Base-by-base conservation (phyloP, 1,140 invertebrate genomes). In the Lasioglossum baleicum region DNA sequence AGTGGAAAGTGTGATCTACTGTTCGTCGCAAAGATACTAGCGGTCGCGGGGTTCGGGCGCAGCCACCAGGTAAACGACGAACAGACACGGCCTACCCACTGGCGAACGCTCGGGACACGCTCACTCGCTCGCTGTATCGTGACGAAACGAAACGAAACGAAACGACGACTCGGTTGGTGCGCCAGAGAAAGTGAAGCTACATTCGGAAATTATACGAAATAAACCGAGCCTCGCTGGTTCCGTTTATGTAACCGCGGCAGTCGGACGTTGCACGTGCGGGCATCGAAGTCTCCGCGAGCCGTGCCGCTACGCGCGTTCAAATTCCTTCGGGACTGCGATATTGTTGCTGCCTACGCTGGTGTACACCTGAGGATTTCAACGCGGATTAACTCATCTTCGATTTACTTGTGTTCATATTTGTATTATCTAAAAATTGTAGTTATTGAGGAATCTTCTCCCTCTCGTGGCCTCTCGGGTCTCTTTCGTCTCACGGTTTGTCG, bases 281-380 rank as follows among this genome's bases (percentile, higher is more conserved):
- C 86, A 63, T 87, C 74, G 61, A 87, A 82, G 63, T 87, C 86
- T 87, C 85, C 56, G 67, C 26, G 56, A 8, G 4, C 20, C 7
- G 17, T 35, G 79, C 26, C 20, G 70, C 44, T 20, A 7, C 35
- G 22, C 42, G 78, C 79, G 35, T 77, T 76, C 48, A 70, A 78
- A 22, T 78, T 63, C 22, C 75, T 71, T 5, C 35, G 35, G 35
- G 35, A 35, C 35, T 35, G 35, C 35, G 35, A 17, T 4, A 48
- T 0, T 48, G 44, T 48, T 48, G 10, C 44, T 48, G 44, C 10
- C 10, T 11, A 11, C 44, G 44, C 44, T 11, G 10, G 44, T 48
- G 44, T 26, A 2, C 20, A 60, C 7, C 22, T 26, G 58, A n/a
- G 58, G 8, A 60, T 22, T n/a, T 17, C 7, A 20, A 17, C 51